Evolutionary conservation across 2,888 invertebrate species (phyloP).

Genomic region (Trachelus iudaicus): DNA sequence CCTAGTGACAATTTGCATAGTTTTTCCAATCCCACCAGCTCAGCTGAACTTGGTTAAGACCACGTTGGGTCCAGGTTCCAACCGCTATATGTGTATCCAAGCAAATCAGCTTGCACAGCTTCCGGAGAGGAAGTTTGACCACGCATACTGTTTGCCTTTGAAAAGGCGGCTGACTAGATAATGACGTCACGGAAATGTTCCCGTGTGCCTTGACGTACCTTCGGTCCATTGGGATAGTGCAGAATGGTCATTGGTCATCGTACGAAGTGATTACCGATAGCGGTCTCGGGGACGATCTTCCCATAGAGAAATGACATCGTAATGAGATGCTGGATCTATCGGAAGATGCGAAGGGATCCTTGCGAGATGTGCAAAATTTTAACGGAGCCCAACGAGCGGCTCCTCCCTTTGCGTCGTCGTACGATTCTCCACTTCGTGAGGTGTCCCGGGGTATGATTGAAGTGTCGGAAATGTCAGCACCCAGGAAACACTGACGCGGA

Average conservation of each 20-base stretch:
- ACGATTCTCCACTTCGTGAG: neutral
- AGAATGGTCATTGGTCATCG: neutral
- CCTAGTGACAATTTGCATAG: neutral
- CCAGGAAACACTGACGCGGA: neutral
- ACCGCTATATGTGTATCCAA: constrained; percentile 49
- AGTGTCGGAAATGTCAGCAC: neutral
- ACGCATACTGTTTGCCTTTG: constrained; percentile 40
- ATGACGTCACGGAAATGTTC: constrained; percentile 22
- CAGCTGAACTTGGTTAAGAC: neutral
- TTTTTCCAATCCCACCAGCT: neutral
- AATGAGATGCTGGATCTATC: neutral
- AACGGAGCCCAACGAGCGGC: neutral
- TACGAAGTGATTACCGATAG: neutral
- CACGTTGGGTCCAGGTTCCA: constrained; percentile 52
- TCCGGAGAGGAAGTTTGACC: constrained; percentile 5
- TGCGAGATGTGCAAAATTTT: neutral
- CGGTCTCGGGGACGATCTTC: neutral
- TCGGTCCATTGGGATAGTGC: neutral
- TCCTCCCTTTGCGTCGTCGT: neutral
- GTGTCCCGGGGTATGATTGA: neutral
- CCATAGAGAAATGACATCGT: neutral
- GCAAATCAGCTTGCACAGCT: constrained; percentile 43
- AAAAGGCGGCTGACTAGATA: constrained; percentile 44
- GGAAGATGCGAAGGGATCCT: neutral
- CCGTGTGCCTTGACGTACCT: neutral